Evolutionary conservation across 1,140 invertebrate genomes (phyloP), one percentile per base, ranked within the genome.

Genomic region (Fopius arisanus): DNA sequence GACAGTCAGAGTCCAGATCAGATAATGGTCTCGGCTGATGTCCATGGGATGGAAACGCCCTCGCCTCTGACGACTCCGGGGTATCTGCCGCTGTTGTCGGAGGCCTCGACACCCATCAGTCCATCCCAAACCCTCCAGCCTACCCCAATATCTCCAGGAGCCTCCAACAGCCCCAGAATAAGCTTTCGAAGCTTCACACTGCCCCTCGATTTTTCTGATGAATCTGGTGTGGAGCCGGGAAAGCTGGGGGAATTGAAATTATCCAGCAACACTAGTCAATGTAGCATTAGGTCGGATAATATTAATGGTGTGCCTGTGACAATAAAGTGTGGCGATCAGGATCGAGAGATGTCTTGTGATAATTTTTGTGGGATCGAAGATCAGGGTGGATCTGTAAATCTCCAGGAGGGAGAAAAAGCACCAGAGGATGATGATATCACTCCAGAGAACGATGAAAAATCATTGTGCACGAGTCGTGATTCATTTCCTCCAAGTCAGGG

Each of bases 1-100:
- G 90, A 90, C 78, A 90, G 89, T 75, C 89, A 90, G 79, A 90
- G 89, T 77, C 89, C 89, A 10, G 89, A 90, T 77, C 88, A 89
- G 84, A 84, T 88, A 4, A 88, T 88, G 87, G 82, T 88, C 3
- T 85, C 82, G 0, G 87, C 86, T 2, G 87, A 88, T 73, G 76
- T 88, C 28, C 87, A 88, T 72, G 86, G 82, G 33, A 83, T 87
- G 80, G 86, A 88, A 23, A 86, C 82, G 1, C 87, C 87, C 0
- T 88, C 87, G 14, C 86, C 87, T 0, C 74, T 88, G 59, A 82
- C 84, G 41, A 88, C 87, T 0, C 87, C 87, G 0, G 87, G 85
- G 1, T 88, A 88, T 23, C 73, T 88, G 54, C 87, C 86, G 0
- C 66, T 88, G 12, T 65, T 88, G 7, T 88, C 87, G 0, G 87